Evolutionary conservation across 2,113 vertebrate species (phyloP), one percentile per base, ranked within the genome.

Genomic region (Steatornis caripensis): DNA sequence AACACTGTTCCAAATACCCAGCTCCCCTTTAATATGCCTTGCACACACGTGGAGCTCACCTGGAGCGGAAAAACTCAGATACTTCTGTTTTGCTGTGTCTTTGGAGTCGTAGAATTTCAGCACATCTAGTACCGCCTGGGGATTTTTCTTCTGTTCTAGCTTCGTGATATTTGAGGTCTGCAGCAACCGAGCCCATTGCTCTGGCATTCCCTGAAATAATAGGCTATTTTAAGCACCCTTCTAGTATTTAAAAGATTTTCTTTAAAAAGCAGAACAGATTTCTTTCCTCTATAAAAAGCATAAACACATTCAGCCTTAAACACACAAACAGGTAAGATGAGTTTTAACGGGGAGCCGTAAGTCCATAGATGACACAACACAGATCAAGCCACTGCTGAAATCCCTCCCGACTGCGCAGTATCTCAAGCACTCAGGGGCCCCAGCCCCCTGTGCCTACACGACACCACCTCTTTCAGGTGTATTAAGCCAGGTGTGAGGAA

Each of bases 131-230:
- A 99, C 99, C 64, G 99, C 99, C 98, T 99, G 99, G 5, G 99
- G 99, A 92, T 99, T 99, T 89, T 99, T 99, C 98, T 99, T 99
- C 98, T 99, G 99, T 97, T 99, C 99, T 34, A 99, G 98, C 97
- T 99, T 99, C 34, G 99, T 99, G 97, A 99, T 99, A 96, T 99
- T 99, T 95, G 99, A 99, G 57, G 99, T 99, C 98, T 99, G 99
- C 81, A 99, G 98, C 79, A 99, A 98, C 65, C 99, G 98, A 93
- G 99, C 99, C 99, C 99, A 99, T 75, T 99, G 99, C 96, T 99
- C 99, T 58, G 99, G 99, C 99, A 99, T 99, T 78, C 99, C 99
- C 99, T 99, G 87, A 43, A 80, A 90, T 24, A 85, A 9, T 0
- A 82, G 46, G 69, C 34, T 39, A 58, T 43, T 92, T 77, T 32